Conservation (phyloP, 2,113 vertebrate species). For the Micronycteris hirsuta region DNA sequence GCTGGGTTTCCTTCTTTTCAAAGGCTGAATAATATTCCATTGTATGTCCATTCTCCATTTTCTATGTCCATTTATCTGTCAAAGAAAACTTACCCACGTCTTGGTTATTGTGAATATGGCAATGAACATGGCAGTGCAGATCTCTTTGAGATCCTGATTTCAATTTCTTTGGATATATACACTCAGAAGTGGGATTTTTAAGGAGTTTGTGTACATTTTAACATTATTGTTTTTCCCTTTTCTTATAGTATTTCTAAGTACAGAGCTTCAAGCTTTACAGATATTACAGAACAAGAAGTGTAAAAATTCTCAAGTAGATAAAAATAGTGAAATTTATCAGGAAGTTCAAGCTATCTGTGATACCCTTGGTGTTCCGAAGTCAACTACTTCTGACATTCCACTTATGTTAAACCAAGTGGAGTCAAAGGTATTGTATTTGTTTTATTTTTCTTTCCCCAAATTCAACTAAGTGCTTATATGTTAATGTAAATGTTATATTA, state of each 20-base stretch:
- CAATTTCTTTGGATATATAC: not conserved
- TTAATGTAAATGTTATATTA: conserved; percentile 16
- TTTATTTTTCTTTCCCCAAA: conserved; percentile 34
- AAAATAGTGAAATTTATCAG: conserved; percentile 76
- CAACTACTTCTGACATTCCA: conserved; percentile 75
- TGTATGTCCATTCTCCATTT: not conserved
- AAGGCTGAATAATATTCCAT: not conserved
- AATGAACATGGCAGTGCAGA: not conserved
- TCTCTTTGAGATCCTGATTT: not conserved
- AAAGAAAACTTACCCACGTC: not conserved
- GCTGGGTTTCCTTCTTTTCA: not conserved
- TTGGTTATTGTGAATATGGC: not conserved
- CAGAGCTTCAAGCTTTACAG: conserved; percentile 95
- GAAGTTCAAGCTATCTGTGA: conserved; percentile 87
- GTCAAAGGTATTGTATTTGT: conserved; percentile 83
- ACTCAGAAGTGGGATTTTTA: not conserved
- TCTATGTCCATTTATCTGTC: not conserved
- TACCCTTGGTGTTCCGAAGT: conserved; percentile 82
- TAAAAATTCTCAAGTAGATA: conserved; percentile 72
- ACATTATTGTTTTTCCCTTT: conserved; percentile 31
- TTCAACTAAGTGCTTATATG: conserved; percentile 8
- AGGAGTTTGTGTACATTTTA: conserved; percentile 17
- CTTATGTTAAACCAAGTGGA: conserved; percentile 83
- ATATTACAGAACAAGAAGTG: conserved; percentile 82
- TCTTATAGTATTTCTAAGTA: conserved; percentile 91